These are phyloP conservation scores for Ascidia mentula DNA, from an alignment of 23 tunicate species.

Conservation along the genomic window DNA sequence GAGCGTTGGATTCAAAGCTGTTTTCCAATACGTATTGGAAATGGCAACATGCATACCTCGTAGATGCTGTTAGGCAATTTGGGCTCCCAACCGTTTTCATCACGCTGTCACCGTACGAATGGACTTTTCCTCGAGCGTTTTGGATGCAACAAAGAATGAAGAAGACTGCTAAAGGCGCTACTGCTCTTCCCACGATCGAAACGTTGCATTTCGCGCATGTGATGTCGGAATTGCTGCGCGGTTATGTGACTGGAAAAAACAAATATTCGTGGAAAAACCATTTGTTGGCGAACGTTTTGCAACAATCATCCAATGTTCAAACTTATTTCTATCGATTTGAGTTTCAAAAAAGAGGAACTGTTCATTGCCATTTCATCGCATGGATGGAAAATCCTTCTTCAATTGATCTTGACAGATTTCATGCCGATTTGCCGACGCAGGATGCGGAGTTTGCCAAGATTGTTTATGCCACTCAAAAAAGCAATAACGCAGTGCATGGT, in stretches of 20 bases:
- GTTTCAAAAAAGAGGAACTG: background rate
- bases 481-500: background rate
- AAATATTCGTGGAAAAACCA: background rate
- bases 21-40: conserved; percentile 2
- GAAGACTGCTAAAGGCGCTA: background rate
- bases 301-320: background rate
- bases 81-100: background rate
- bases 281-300: background rate
- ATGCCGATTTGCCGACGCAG: background rate
- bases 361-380: background rate
- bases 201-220: background rate
- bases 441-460: background rate
- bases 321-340: background rate
- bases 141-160: background rate
- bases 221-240: background rate
- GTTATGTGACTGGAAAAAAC: background rate
- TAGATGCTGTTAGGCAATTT: background rate
- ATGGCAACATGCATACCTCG: background rate
- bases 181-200: background rate
- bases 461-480: background rate
- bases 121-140: background rate
- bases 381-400: background rate
- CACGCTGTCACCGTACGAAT: background rate
- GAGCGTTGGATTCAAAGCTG: background rate
- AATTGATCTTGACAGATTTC: background rate